Evolutionary conservation across 2,113 vertebrate species (phyloP).

Genomic region (Rhineura floridana): DNA sequence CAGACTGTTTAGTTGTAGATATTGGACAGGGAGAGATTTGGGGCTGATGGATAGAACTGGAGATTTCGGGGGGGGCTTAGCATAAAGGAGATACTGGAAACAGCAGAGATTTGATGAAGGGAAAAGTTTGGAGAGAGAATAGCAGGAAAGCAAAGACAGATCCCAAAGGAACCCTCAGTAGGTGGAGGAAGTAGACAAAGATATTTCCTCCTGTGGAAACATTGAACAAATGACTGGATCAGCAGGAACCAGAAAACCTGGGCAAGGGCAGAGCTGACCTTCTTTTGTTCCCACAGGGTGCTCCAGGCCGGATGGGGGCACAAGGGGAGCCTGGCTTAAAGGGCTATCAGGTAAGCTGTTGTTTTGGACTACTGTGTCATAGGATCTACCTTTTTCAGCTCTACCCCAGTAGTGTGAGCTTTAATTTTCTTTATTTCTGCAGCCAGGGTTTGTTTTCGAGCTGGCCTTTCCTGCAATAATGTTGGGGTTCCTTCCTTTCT

Average conservation of each 20-base stretch:
- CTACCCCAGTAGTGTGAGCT: background rate
- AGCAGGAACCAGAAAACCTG: background rate
- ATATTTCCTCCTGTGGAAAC: background rate
- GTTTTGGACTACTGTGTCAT: background rate
- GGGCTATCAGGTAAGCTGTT: constrained; percentile 87
- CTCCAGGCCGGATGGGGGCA: constrained; percentile 92
- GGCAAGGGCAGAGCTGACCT: background rate
- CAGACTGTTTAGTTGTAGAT: too few species aligned
- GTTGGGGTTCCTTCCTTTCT: background rate
- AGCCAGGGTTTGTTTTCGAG: background rate
- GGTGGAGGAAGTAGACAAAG: background rate
- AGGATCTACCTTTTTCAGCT: background rate
- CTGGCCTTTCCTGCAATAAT: too few species aligned
- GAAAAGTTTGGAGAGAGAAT: background rate
- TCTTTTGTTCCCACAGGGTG: constrained; percentile 77
- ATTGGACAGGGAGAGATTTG: too few species aligned
- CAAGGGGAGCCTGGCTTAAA: constrained; percentile 92
- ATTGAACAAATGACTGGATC: background rate
- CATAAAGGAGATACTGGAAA: too few species aligned
- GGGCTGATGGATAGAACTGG: too few species aligned
- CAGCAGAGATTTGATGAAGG: too few species aligned
- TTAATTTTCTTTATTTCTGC: background rate
- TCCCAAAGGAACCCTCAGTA: too few species aligned
- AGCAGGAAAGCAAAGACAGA: background rate
- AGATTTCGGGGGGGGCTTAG: too few species aligned